Conservation (phyloP, 2,888 invertebrate genomes). For the Hedya salicella region DNA sequence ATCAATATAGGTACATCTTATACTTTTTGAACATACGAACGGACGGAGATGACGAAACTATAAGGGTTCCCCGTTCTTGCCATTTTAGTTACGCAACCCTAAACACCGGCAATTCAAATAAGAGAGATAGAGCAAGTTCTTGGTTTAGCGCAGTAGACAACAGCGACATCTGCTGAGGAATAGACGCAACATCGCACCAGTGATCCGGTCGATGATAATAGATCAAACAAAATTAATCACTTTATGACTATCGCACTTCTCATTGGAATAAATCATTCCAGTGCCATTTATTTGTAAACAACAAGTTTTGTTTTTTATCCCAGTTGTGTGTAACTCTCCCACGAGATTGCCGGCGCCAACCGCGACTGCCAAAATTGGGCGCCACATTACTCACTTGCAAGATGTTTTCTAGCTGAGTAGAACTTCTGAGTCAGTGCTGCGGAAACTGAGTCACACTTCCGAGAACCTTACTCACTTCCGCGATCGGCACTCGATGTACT, state of each 20-base stretch:
- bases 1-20: too few relatives aligned
- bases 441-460: slow-evolving; percentile 31
- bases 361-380: slow-evolving; percentile 19
- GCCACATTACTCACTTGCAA: slow-evolving; percentile 21
- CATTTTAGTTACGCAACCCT: too few relatives aligned
- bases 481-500: background rate
- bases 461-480: slow-evolving; percentile 23
- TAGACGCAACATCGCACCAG: background rate
- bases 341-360: slow-evolving; percentile 14
- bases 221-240: background rate
- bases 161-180: slow-evolving; percentile 11
- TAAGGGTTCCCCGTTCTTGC: too few relatives aligned
- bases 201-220: background rate
- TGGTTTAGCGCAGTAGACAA: background rate
- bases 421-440: slow-evolving; percentile 18
- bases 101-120: too few relatives aligned
- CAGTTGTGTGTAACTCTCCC: slow-evolving; percentile 12
- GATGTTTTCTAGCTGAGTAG: slow-evolving; percentile 23
- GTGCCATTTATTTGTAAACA: slow-evolving; percentile 23
- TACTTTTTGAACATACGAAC: too few relatives aligned
- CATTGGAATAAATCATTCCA: background rate
- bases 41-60: too few relatives aligned
- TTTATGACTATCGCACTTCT: background rate
- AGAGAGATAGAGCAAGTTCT: too few relatives aligned
- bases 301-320: slow-evolving; percentile 6